Base-by-base conservation (phyloP, 2,113 vertebrate genomes). In the Synodontis membranacea region DNA sequence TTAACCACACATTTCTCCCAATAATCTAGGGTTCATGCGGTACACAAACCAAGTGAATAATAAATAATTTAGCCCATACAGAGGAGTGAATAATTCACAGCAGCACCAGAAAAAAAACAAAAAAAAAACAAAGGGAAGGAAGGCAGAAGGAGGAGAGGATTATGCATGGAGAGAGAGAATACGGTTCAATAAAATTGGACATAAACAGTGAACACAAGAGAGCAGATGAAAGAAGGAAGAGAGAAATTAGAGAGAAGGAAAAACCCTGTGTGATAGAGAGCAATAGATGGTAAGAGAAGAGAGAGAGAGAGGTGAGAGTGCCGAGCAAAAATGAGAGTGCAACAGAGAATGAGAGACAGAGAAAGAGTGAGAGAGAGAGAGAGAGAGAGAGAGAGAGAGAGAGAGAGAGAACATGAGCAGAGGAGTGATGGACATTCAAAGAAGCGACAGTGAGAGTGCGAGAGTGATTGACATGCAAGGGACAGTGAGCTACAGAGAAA, bases 61-160 rank as follows among this genome's bases (percentile, higher is more conserved):
- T 62, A 62, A 14, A 81, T 81, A 17, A 86, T 70, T 70, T 56
- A 80, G 39, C 34, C 58, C 62, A 80, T 64, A 66, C 31, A 52
- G 60, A 39, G 28, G 54, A 78, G 83, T 52, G 82, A 80, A 78
- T 15, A 74, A 83, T 54, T 64, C 70, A 54, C 76, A 80, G 66
- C 58, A 75, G 48, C 70, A 34, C 80, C 76, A 76, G 80, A 83
- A n/a, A n/a, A n/a, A n/a, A n/a, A n/a, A n/a, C n/a, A n/a, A n/a
- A n/a, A n/a, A n/a, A 74, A 80, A 75, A 62, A 81, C 83, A 85
- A 60, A 31, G 60, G 70, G 66, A 21, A 50, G 39, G 75, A 74
- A 42, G 82, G 39, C 48, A 31, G 50, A 25, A 52, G 50, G 54
- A 75, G 48, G 54, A 75, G 48, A 48, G n/a, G 52, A 62, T 56